Evolutionary conservation across 2,888 invertebrate species (phyloP).

Genomic region (Nephrotoma guestfalica): DNA sequence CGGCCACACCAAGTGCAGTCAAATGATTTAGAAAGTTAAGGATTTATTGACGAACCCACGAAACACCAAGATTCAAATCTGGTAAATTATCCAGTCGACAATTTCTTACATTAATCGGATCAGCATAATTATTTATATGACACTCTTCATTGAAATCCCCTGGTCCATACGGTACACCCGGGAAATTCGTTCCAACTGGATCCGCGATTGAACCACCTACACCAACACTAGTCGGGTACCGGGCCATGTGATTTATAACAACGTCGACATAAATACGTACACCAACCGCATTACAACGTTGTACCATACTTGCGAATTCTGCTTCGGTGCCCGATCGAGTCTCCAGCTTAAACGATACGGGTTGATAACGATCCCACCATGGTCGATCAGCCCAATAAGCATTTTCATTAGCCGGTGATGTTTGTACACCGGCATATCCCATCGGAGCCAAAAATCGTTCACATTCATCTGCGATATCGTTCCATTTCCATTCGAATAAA

Average conservation of each 20-base stretch:
- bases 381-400: slow-evolving; percentile 43
- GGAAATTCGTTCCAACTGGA: slow-evolving; percentile 35
- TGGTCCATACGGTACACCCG: slow-evolving; percentile 38
- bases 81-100: slow-evolving; percentile 29
- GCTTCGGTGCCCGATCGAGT: slow-evolving; percentile 58
- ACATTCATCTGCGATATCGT: slow-evolving; percentile 65
- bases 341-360: slow-evolving; percentile 59
- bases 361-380: slow-evolving; percentile 86
- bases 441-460: slow-evolving; percentile 57
- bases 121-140: slow-evolving; percentile 34
- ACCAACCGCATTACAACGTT: slow-evolving; percentile 62
- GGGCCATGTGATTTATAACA: slow-evolving; percentile 78
- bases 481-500: slow-evolving; percentile 72
- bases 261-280: slow-evolving; percentile 73
- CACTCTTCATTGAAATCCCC: slow-evolving; percentile 40
- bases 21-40: slow-evolving; percentile 23
- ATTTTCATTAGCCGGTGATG: slow-evolving; percentile 4
- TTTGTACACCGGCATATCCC: slow-evolving; percentile 62
- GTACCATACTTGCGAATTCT: slow-evolving; percentile 61
- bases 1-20: slow-evolving; percentile 58
- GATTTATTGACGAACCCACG: slow-evolving; percentile 39
- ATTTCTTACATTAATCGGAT: slow-evolving; percentile 35
- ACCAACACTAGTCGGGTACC: slow-evolving; percentile 10
- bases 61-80: slow-evolving; percentile 36
- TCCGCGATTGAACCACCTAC: slow-evolving; percentile 38